A percentile compares a stretch with the other conserved stretches of the same genome.
phyloP scores from a whole-genome alignment of 2,888 invertebrate genomes.

The Cerceris rybyensis region DNA sequence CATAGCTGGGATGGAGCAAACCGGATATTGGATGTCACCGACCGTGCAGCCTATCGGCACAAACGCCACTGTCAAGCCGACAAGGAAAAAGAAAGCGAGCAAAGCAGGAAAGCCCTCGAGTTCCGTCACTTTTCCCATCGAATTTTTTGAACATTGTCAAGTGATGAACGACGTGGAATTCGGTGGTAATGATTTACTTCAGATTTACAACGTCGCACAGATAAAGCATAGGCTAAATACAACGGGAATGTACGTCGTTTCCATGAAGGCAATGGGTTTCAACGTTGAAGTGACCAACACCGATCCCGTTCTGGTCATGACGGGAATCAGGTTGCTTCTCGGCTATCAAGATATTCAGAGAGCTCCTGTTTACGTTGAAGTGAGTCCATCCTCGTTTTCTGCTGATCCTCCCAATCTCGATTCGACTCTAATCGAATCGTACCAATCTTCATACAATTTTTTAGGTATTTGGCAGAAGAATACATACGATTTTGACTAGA shows the following conservation, averaged over 20 bases:
- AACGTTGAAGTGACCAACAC: slow-evolving; percentile 93
- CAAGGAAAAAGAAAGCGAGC: slow-evolving; percentile 84
- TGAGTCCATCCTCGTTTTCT: slow-evolving; percentile 66
- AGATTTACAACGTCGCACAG: slow-evolving; percentile 96
- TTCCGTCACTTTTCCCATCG: slow-evolving; percentile 92
- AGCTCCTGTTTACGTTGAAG: slow-evolving; percentile 90
- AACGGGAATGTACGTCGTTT: slow-evolving; percentile 94
- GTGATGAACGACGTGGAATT: slow-evolving; percentile 96
- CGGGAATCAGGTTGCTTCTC: slow-evolving; percentile 92
- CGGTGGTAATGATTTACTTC: slow-evolving; percentile 96
- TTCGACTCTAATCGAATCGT: not conserved
- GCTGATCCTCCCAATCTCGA: slow-evolving; percentile 10
- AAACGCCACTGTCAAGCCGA: slow-evolving; percentile 85
- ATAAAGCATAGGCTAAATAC: slow-evolving; percentile 95
- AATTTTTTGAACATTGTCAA: slow-evolving; percentile 98
- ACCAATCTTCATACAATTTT: slow-evolving; percentile 68
- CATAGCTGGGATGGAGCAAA: slow-evolving; percentile 93
- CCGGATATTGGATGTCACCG: slow-evolving; percentile 88
- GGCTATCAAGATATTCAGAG: slow-evolving; percentile 92
- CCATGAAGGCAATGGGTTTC: slow-evolving; percentile 95
- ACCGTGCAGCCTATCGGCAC: slow-evolving; percentile 85
- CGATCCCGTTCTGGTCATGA: slow-evolving; percentile 94
- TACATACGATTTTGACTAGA: slow-evolving; percentile 88
- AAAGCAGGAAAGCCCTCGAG: slow-evolving; percentile 86
- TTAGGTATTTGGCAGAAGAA: slow-evolving; percentile 88